phyloP scores from a whole-genome alignment of 2,113 vertebrate genomes.

The Dipodomys merriami region DNA sequence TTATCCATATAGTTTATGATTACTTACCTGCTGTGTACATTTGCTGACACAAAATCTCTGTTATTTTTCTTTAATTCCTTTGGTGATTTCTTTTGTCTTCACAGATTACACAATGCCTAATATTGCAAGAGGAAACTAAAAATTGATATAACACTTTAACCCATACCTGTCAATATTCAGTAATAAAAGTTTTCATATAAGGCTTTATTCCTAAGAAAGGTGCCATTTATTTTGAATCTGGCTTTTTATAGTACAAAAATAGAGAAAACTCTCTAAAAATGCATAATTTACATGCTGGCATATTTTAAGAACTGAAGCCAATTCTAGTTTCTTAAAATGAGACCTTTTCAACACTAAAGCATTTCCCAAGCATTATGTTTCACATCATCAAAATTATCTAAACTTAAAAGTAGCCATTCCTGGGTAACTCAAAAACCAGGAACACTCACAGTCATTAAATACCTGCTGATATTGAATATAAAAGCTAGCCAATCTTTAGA shows the following conservation, averaged over 20 bases:
- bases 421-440: conserved; percentile 9
- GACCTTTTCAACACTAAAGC: neutral
- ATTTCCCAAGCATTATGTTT: neutral
- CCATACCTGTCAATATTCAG: conserved; percentile 64
- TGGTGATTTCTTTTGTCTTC: conserved; percentile 4
- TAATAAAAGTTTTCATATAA: conserved; percentile 57
- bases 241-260: neutral
- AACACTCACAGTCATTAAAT: neutral
- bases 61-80: conserved; percentile 27
- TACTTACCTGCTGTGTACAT: too few relatives aligned
- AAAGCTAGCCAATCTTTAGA: neutral
- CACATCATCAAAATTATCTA: neutral
- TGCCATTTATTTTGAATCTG: neutral
- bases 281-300: neutral
- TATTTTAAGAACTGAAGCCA: neutral
- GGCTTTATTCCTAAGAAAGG: neutral
- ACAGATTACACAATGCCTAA: conserved; percentile 66
- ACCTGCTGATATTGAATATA: neutral
- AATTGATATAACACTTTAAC: conserved; percentile 47
- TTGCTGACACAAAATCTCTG: neutral
- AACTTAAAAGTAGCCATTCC: neutral
- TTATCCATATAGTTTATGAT: neutral
- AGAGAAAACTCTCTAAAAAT: neutral
- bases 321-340: neutral
- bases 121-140: conserved; percentile 63